Evolutionary conservation across 2,888 invertebrate species (phyloP).

Genomic region (Helleia helle): DNA sequence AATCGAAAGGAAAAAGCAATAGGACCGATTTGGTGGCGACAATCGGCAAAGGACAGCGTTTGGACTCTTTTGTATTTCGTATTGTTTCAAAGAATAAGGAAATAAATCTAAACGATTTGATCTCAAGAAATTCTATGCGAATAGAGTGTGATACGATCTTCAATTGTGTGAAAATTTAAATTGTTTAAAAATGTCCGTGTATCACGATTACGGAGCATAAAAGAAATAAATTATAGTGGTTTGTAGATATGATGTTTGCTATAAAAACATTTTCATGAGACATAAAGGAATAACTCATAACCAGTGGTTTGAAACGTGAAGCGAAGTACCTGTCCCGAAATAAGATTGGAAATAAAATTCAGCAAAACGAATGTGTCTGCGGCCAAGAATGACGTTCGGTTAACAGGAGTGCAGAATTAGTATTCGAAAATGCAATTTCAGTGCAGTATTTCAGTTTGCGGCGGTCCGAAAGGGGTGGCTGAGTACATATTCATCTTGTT

Average conservation of each 20-base stretch:
- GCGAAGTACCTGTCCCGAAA: not conserved
- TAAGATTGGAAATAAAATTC: slow-evolving; percentile 15
- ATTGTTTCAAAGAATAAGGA: slow-evolving; percentile 19
- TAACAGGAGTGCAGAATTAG: slow-evolving; percentile 55
- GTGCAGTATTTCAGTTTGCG: slow-evolving; percentile 51
- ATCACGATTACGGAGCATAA: too few species aligned
- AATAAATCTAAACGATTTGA: slow-evolving; percentile 19
- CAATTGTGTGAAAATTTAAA: slow-evolving; percentile 5
- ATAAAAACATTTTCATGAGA: too few species aligned
- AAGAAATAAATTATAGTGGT: too few species aligned
- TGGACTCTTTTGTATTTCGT: slow-evolving; percentile 17
- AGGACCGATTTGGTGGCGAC: slow-evolving; percentile 59
- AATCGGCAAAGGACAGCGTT: slow-evolving; percentile 15
- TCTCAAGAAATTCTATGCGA: slow-evolving; percentile 8
- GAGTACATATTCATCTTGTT: slow-evolving; percentile 72
- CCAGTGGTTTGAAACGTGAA: too few species aligned
- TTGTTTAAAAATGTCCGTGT: too few species aligned
- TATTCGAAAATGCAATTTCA: slow-evolving; percentile 71
- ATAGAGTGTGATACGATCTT: slow-evolving; percentile 5
- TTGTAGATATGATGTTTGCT: too few species aligned
- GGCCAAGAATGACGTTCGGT: slow-evolving; percentile 21
- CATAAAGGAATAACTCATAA: too few species aligned
- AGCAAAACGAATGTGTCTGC: slow-evolving; percentile 22
- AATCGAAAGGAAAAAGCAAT: slow-evolving; percentile 61
- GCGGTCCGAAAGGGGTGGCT: slow-evolving; percentile 56